Conservation (phyloP, 2,888 invertebrate species). For the Portevinia maculata region DNA sequence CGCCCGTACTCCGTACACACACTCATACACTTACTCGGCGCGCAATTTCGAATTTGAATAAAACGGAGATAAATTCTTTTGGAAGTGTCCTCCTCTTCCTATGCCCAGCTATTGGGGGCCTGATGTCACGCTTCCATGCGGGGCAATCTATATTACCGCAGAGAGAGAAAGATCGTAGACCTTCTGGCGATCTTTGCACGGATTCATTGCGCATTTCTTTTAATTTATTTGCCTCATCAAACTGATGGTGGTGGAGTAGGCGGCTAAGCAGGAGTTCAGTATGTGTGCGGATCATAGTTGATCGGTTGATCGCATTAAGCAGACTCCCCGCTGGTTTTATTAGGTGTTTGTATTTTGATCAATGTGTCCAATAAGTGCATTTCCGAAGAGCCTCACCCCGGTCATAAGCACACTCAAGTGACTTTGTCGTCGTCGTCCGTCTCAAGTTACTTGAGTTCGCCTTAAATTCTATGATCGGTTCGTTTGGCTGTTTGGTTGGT, state of each 20-base stretch:
- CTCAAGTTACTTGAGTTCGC: conserved; percentile 60
- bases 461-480: conserved; percentile 56
- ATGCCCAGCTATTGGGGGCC: conserved; percentile 36
- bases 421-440: conserved; percentile 50
- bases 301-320: conserved; percentile 71
- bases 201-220: conserved; percentile 63
- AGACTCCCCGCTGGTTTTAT: conserved; percentile 70
- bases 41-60: conserved; percentile 63
- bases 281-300: conserved; percentile 64
- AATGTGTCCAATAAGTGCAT: conserved; percentile 69
- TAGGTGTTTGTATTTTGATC: conserved; percentile 74
- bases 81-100: conserved; percentile 54
- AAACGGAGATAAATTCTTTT: conserved; percentile 61
- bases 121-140: conserved; percentile 71
- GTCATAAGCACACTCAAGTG: conserved; percentile 25
- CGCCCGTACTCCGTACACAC: conserved; percentile 8
- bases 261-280: neutral
- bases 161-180: conserved; percentile 60
- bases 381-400: conserved; percentile 31
- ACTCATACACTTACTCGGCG: conserved; percentile 19
- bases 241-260: neutral
- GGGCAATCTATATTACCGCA: conserved; percentile 65
- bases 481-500: conserved; percentile 40
- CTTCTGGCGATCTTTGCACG: conserved; percentile 63
- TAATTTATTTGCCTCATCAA: conserved; percentile 60